Conservation (phyloP, 2,797 vertebrate species). For the Anabas testudineus region DNA sequence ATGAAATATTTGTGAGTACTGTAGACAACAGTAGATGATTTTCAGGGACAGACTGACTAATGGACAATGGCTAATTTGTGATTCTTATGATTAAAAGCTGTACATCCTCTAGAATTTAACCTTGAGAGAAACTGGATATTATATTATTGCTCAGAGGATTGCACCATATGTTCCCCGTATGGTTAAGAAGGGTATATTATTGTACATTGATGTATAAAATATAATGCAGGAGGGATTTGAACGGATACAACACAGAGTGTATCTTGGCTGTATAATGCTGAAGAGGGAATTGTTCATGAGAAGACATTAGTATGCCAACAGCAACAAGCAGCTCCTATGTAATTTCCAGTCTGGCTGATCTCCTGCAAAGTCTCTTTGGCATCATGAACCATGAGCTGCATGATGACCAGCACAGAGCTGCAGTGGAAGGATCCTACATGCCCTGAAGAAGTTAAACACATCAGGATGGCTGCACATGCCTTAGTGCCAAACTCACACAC, state of each 20-base stretch:
- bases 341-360: constrained; percentile 57
- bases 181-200: constrained; percentile 22
- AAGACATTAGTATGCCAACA: constrained; percentile 37
- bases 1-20: constrained; percentile 30
- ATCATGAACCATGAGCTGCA: constrained; percentile 41
- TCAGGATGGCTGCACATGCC: constrained; percentile 60
- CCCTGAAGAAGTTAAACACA: constrained; percentile 57
- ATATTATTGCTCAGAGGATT: constrained; percentile 11
- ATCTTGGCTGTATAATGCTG: constrained; percentile 19
- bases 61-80: constrained; percentile 23
- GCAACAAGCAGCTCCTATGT: constrained; percentile 43
- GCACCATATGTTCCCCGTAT: constrained; percentile 5
- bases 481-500: constrained; percentile 29
- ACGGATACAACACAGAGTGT: constrained; percentile 28
- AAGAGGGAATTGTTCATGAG: constrained; percentile 23
- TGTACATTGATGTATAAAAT: constrained; percentile 39
- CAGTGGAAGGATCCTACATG: constrained; percentile 37
- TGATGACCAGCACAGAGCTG: constrained; percentile 47
- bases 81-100: constrained; percentile 5
- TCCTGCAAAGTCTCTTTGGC: constrained; percentile 60
- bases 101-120: neutral
- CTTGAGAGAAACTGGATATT: constrained; percentile 28
- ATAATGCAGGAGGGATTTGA: constrained; percentile 28
- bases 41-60: constrained; percentile 17
- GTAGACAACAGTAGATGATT: constrained; percentile 28